Evolutionary conservation across 1,140 invertebrate species (phyloP), one percentile per base, ranked within the genome.

Genomic region (Bradysia coprophila): DNA sequence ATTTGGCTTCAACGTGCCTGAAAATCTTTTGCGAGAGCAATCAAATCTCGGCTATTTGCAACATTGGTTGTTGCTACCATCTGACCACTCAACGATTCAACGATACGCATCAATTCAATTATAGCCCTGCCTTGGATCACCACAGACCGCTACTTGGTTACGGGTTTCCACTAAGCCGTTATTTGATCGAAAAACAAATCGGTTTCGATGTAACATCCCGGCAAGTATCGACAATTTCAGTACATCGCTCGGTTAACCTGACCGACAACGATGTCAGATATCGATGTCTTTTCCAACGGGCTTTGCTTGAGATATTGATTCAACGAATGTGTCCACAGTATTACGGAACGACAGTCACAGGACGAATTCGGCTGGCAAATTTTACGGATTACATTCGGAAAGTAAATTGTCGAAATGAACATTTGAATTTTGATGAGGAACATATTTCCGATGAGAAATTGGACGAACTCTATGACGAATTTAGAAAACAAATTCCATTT

Each of bases 51-150:
- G 67, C 69, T 1, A 51, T 91, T 1, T 79, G 82, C 41, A 83
- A 84, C 50, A 80, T 94, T 24, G 82, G 83, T 1, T 95, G 91
- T 55, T 94, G 90, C 57, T 94, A 92, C 63, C 72, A 94, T 68
- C 66, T 92, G 49, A 57, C 90, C 46, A 67, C 75, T 43, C 82
- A 92, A 65, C 56, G 62, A 49, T 58, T 69, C 24, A 16, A 8
- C 4, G 13, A 22, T 2, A 46, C 52, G n/a, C 53, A 57, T 28
- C 55, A 52, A 40, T 57, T 53, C 40, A 52, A 47, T 16, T 54
- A 55, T 33, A 51, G 52, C 43, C 45, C 20, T 6, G 21, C 55
- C n/a, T 46, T 49, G 47, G 48, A 51, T n/a, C n/a, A n/a, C n/a
- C n/a, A n/a, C n/a, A n/a, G n/a, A n/a, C n/a, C n/a, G n/a, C 2